Evolutionary conservation across 92 coral and sea anemone genomes (phyloP).

Genomic region (Siderastrea radians): DNA sequence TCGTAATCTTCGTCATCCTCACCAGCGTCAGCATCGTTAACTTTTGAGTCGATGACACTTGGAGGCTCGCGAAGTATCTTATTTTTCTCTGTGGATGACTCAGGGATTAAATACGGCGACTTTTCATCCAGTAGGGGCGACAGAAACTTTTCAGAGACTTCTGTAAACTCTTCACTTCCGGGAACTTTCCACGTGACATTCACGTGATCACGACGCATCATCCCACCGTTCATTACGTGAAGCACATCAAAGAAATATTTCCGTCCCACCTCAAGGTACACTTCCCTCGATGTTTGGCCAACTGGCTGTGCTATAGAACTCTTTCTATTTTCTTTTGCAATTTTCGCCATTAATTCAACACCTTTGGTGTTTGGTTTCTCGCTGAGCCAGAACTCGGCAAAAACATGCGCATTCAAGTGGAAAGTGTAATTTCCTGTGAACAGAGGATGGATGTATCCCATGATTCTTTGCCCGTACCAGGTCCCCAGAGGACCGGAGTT

Average conservation of each 20-base stretch:
- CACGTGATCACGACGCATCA: conserved; percentile 67
- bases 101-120: conserved; percentile 11
- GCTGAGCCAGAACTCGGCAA: conserved; percentile 88
- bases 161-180: conserved; percentile 38
- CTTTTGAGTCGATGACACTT: conserved; percentile 26
- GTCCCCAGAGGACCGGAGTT: conserved; percentile 60
- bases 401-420: conserved; percentile 57
- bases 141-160: conserved; percentile 39
- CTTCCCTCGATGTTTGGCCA: conserved; percentile 31
- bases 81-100: neutral
- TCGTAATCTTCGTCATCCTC: conserved; percentile 67
- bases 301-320: neutral
- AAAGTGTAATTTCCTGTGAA: conserved; percentile 68
- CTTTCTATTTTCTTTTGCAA: conserved; percentile 36
- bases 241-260: conserved; percentile 80
- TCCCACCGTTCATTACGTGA: conserved; percentile 77
- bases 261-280: conserved; percentile 36
- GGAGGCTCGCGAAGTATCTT: conserved; percentile 4
- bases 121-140: conserved; percentile 69
- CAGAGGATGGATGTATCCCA: conserved; percentile 81
- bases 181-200: conserved; percentile 82
- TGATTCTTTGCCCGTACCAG: conserved; percentile 88
- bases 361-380: conserved; percentile 43
- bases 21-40: conserved; percentile 51
- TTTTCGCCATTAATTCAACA: conserved; percentile 69